Evolutionary conservation across 2,888 invertebrate genomes (phyloP).

Genomic region (Diloba caeruleocephala): DNA sequence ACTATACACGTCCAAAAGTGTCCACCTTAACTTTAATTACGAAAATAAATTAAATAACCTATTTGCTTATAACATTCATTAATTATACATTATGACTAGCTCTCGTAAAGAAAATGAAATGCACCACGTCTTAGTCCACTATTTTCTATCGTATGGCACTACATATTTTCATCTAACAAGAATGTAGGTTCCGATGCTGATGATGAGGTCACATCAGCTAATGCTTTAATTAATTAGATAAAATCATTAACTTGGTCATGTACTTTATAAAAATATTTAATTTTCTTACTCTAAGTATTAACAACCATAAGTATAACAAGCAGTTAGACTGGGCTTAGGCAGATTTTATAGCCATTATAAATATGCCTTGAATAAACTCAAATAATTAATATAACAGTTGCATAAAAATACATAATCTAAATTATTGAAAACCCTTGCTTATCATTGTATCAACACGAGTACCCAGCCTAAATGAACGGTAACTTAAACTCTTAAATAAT

Average conservation of each 20-base stretch:
- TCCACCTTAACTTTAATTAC: slow-evolving; percentile 47
- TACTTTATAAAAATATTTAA: slow-evolving; percentile 81
- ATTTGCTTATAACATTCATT: slow-evolving; percentile 61
- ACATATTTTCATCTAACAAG: slow-evolving; percentile 55
- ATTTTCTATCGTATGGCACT: slow-evolving; percentile 73
- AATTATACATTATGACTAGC: slow-evolving; percentile 80
- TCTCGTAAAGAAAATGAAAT: slow-evolving; percentile 77
- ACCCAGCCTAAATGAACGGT: slow-evolving; percentile 54
- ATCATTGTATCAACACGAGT: slow-evolving; percentile 35
- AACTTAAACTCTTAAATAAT: slow-evolving; percentile 53
- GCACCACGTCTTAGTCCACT: slow-evolving; percentile 75
- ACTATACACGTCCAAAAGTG: slow-evolving; percentile 25
- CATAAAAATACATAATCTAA: slow-evolving; percentile 35
- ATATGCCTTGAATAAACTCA: slow-evolving; percentile 33
- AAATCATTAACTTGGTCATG: slow-evolving; percentile 78
- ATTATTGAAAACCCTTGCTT: slow-evolving; percentile 25
- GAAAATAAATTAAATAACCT: slow-evolving; percentile 68
- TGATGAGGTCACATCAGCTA: slow-evolving; percentile 47
- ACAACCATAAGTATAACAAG: slow-evolving; percentile 66
- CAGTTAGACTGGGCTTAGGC: slow-evolving; percentile 47
- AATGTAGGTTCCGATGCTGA: slow-evolving; percentile 50
- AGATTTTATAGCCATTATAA: slow-evolving; percentile 27
- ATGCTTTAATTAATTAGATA: slow-evolving; percentile 60
- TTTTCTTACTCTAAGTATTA: slow-evolving; percentile 71
- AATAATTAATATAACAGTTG: slow-evolving; percentile 40